A percentile compares a stretch with the other conserved stretches of the same genome.
Evolutionary conservation across 2,797 vertebrate species (phyloP).

Genomic region (Urosaurus nigricauda): DNA sequence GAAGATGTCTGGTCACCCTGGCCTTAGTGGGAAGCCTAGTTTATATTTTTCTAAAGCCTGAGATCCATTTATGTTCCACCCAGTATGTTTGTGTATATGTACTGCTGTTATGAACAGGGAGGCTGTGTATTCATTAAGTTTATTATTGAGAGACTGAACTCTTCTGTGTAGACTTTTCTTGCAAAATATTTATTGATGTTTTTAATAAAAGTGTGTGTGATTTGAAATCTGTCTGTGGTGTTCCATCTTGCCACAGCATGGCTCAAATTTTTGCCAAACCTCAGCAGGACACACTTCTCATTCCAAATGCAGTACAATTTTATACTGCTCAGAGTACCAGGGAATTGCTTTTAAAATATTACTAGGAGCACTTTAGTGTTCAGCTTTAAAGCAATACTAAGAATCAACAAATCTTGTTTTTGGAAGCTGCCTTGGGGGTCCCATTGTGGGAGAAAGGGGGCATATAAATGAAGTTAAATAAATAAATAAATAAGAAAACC

Average conservation of each 20-base stretch:
- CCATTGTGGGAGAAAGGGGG: too few species aligned
- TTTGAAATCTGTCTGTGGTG: background rate
- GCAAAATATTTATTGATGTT: conserved; percentile 27
- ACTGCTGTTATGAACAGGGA: background rate
- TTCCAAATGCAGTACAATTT: background rate
- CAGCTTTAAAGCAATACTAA: too few species aligned
- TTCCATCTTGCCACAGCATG: conserved; percentile 17
- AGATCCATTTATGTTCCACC: background rate
- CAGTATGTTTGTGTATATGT: background rate
- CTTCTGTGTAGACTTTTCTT: conserved; percentile 27
- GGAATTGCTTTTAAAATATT: conserved; percentile 13
- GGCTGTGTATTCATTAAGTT: background rate
- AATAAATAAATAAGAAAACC: too few species aligned
- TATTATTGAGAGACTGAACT: background rate
- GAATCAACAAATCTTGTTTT: too few species aligned
- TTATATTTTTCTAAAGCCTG: conserved; percentile 11
- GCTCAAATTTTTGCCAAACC: conserved; percentile 17
- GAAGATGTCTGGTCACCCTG: too few species aligned
- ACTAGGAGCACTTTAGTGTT: conserved; percentile 3
- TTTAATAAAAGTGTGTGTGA: background rate
- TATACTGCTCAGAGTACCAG: background rate
- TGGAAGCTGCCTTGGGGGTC: too few species aligned
- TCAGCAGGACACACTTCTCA: background rate
- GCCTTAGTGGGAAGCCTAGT: background rate
- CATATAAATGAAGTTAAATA: too few species aligned